Percentiles rank a stretch among this genome's conserved stretches.
Conservation (phyloP, 2,113 vertebrate species). For the Menidia beryllina region DNA sequence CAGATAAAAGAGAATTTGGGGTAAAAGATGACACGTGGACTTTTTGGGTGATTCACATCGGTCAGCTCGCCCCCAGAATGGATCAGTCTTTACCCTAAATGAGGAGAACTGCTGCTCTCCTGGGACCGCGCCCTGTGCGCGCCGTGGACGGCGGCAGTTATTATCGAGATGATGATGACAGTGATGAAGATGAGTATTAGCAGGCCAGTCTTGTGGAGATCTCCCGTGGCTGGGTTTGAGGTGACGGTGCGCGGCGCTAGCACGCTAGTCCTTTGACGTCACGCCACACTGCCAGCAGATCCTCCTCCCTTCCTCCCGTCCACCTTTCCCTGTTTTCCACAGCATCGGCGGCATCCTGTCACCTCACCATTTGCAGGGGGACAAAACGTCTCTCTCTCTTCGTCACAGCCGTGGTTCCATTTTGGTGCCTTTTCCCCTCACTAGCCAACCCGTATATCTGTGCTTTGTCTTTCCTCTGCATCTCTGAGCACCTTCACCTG, state of each 20-base stretch:
- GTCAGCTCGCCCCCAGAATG: slow-evolving; percentile 10
- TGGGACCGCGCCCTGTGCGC: slow-evolving; percentile 20
- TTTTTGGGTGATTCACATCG: slow-evolving; percentile 20
- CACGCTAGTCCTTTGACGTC: slow-evolving; percentile 45
- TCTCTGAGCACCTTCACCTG: slow-evolving; percentile 69
- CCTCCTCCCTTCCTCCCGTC: slow-evolving; percentile 51
- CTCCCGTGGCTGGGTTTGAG: slow-evolving; percentile 60
- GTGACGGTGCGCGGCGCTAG: slow-evolving; percentile 36
- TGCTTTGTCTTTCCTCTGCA: slow-evolving; percentile 51
- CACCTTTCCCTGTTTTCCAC: slow-evolving; percentile 50
- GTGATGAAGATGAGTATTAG: slow-evolving; percentile 73
- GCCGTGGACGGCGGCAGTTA: slow-evolving; percentile 54
- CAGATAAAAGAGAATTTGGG: slow-evolving; percentile 31
- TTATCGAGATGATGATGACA: slow-evolving; percentile 62
- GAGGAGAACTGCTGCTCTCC: slow-evolving; percentile 23
- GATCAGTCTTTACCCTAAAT: slow-evolving; percentile 21
- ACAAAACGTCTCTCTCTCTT: slow-evolving; percentile 56
- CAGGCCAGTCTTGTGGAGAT: slow-evolving; percentile 51
- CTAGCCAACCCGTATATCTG: slow-evolving; percentile 21
- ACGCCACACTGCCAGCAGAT: slow-evolving; percentile 64
- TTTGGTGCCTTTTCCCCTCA: slow-evolving; percentile 48
- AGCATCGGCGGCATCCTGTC: slow-evolving; percentile 58
- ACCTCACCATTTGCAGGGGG: slow-evolving; percentile 59
- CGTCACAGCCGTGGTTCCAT: slow-evolving; percentile 41
- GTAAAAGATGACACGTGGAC: slow-evolving; percentile 2